Conservation (phyloP, 2,888 invertebrate genomes). For the Isotomurus palustris region DNA sequence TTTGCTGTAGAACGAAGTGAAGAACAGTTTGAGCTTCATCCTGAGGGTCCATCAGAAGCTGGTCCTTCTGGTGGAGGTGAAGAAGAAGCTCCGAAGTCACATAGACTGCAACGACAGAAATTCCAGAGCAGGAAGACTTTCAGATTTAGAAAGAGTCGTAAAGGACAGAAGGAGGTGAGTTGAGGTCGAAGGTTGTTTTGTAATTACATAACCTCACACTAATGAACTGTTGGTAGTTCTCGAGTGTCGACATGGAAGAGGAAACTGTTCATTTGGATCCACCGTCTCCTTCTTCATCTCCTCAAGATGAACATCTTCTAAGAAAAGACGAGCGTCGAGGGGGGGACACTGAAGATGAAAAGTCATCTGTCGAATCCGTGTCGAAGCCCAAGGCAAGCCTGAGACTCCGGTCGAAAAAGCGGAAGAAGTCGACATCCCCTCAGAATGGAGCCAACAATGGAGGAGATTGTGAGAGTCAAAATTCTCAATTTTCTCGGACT, state of each 20-base stretch:
- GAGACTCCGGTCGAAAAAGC: constrained; percentile 37
- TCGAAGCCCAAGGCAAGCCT: constrained; percentile 36
- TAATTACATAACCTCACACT: not conserved
- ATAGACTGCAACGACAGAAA: constrained; percentile 81
- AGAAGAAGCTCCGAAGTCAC: constrained; percentile 47
- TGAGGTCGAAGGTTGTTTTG: constrained; percentile 6
- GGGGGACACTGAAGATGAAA: constrained; percentile 32
- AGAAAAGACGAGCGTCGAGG: constrained; percentile 27
- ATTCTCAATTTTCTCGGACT: constrained; percentile 61
- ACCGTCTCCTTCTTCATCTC: constrained; percentile 39
- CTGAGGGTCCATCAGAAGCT: constrained; percentile 30
- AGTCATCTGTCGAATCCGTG: constrained; percentile 18
- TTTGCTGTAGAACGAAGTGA: constrained; percentile 30
- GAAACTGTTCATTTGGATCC: constrained; percentile 43
- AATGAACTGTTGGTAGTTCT: constrained; percentile 49
- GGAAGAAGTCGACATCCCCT: constrained; percentile 41
- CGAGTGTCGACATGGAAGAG: constrained; percentile 54
- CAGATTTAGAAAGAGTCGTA: constrained; percentile 73
- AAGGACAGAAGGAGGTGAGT: constrained; percentile 64
- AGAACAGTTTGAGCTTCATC: constrained; percentile 31
- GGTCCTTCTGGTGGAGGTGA: constrained; percentile 24
- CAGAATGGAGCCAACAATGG: constrained; percentile 40
- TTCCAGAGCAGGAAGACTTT: constrained; percentile 93
- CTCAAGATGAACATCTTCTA: constrained; percentile 39
- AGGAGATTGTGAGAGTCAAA: constrained; percentile 55